Conservation (phyloP, 2,888 invertebrate species). For the Troides helena region DNA sequence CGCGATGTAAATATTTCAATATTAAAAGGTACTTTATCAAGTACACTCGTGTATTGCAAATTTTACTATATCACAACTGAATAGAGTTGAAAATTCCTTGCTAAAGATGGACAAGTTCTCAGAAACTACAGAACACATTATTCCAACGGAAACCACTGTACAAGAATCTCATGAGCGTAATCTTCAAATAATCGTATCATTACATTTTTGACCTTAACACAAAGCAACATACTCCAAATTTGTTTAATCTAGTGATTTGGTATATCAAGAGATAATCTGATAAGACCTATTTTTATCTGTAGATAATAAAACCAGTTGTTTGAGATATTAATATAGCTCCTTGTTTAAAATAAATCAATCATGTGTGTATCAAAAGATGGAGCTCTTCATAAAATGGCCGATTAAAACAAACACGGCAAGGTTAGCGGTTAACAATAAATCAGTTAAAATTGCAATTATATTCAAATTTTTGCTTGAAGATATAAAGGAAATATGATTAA, state of each 20-base stretch:
- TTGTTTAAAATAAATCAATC: too few relatives aligned
- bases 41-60: background rate
- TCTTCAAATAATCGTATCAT: conserved; percentile 17
- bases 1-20: conserved; percentile 1
- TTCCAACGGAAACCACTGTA: conserved; percentile 6
- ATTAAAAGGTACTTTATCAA: background rate
- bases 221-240: conserved; percentile 24
- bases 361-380: too few relatives aligned
- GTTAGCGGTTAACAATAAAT: background rate
- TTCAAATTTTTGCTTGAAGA: too few relatives aligned
- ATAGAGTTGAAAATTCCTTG: conserved; percentile 4
- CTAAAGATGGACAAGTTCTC: background rate
- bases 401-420: background rate
- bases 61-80: background rate
- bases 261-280: conserved; percentile 34
- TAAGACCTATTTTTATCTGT: conserved; percentile 32
- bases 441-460: too few relatives aligned
- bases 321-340: conserved; percentile 18
- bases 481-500: too few relatives aligned
- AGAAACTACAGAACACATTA: conserved; percentile 6
- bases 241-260: conserved; percentile 12
- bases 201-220: conserved; percentile 17
- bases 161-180: conserved; percentile 21
- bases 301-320: conserved; percentile 30
- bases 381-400: conserved; percentile 9